These are phyloP conservation scores for Melanerpes aurifrons DNA, from an alignment of 2,113 vertebrate genomes.

Conservation along the genomic window DNA sequence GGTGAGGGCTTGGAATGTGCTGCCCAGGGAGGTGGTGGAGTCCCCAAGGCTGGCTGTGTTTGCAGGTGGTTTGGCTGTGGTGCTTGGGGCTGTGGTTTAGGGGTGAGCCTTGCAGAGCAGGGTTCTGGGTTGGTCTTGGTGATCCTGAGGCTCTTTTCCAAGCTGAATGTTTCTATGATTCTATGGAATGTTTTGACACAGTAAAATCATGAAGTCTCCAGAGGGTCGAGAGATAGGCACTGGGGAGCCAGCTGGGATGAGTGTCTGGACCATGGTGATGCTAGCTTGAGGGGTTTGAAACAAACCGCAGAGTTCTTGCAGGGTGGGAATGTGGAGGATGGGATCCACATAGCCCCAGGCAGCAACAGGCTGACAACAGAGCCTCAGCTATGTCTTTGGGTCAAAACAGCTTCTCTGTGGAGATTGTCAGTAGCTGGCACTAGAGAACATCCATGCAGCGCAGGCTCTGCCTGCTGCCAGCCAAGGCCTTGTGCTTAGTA, in stretches of 20 bases:
- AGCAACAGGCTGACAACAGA: accelerated
- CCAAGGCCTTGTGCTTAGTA: not conserved
- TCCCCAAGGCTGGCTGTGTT: no score
- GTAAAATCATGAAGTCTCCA: not conserved
- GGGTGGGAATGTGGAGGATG: not conserved
- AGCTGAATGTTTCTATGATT: no score
- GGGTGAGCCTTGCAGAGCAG: no score
- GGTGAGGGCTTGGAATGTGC: no score
- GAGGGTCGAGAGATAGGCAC: not conserved
- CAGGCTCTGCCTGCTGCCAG: not conserved
- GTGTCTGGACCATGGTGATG: accelerated
- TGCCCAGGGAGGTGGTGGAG: no score
- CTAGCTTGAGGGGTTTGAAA: not conserved
- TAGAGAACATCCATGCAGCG: not conserved
- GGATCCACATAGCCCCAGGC: accelerated
- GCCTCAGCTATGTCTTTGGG: not conserved
- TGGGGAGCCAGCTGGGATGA: not conserved
- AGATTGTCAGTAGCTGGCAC: not conserved
- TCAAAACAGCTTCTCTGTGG: accelerated
- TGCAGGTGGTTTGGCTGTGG: no score
- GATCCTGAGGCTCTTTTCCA: no score
- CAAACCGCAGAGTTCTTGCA: not conserved
- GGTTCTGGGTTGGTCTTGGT: no score
- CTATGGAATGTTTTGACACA: not conserved
- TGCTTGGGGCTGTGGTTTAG: no score